Conservation (phyloP, 2,113 vertebrate genomes). For the Rhinolophus ferrumequinum region DNA sequence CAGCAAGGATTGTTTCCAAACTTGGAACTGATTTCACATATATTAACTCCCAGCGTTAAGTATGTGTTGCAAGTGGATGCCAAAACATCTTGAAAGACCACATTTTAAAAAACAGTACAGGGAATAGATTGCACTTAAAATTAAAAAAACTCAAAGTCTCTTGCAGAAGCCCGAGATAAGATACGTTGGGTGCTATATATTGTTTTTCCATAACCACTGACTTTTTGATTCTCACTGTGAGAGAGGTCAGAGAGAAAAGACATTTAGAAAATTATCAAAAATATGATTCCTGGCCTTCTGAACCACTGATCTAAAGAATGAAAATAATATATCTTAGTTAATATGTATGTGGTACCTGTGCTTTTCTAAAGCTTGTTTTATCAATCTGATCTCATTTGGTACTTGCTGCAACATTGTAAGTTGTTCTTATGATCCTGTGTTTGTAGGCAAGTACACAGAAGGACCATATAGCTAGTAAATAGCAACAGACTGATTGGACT, state of each 20-base stretch:
- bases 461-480: background rate
- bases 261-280: background rate
- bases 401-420: background rate
- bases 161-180: background rate
- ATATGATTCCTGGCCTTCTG: background rate
- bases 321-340: slow-evolving; percentile 20
- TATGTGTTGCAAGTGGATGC: slow-evolving; percentile 30
- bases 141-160: background rate
- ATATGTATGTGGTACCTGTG: background rate
- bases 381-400: background rate
- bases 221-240: background rate
- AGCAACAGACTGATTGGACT: background rate
- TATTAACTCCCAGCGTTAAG: slow-evolving; percentile 64
- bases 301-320: slow-evolving; percentile 11
- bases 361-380: background rate
- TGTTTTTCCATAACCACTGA: background rate
- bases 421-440: background rate
- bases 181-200: background rate
- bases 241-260: background rate
- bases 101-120: slow-evolving; percentile 59
- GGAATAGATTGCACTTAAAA: background rate
- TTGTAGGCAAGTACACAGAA: background rate
- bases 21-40: slow-evolving; percentile 52
- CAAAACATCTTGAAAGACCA: slow-evolving; percentile 60
- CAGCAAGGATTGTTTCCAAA: slow-evolving; percentile 69